A percentile compares a stretch with the other conserved stretches of the same genome.
Conservation (phyloP, 2,113 vertebrate species). For the Aspidoscelis tigris region DNA sequence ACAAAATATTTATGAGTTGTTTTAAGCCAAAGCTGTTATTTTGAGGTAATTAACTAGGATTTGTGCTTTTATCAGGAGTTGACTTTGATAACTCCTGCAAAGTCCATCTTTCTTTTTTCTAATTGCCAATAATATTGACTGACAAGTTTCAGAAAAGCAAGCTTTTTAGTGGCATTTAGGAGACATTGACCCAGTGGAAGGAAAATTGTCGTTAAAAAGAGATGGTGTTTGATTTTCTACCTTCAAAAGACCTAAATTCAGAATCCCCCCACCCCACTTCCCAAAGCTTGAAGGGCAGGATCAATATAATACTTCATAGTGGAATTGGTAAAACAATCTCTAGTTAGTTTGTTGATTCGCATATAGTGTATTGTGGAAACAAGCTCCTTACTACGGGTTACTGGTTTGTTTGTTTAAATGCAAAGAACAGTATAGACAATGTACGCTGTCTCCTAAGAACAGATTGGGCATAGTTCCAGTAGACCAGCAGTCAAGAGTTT, state of each 20-base stretch:
- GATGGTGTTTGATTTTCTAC: not conserved
- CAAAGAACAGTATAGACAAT: no score
- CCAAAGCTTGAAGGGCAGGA: not conserved
- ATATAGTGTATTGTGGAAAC: not conserved
- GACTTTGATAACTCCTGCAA: not conserved
- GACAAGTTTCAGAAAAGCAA: not conserved
- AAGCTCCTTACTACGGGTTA: not conserved
- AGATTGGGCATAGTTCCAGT: no score
- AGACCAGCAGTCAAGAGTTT: no score
- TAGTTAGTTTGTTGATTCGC: not conserved
- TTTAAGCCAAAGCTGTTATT: not conserved
- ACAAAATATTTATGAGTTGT: not conserved
- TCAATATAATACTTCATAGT: not conserved
- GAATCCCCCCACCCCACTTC: not conserved
- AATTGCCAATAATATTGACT: constrained; percentile 11
- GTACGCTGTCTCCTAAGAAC: no score
- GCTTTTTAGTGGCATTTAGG: not conserved
- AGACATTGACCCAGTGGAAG: not conserved
- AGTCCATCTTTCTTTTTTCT: not conserved
- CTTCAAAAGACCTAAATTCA: not conserved
- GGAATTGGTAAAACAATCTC: no score
- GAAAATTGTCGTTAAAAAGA: not conserved
- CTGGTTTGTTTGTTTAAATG: not conserved
- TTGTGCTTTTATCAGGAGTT: not conserved
- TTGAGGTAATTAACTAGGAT: constrained; percentile 4